A percentile compares a stretch with the other conserved stretches of the same genome.
Evolutionary conservation across 1,140 invertebrate species (phyloP).

Genomic region (Augochlora pura): DNA sequence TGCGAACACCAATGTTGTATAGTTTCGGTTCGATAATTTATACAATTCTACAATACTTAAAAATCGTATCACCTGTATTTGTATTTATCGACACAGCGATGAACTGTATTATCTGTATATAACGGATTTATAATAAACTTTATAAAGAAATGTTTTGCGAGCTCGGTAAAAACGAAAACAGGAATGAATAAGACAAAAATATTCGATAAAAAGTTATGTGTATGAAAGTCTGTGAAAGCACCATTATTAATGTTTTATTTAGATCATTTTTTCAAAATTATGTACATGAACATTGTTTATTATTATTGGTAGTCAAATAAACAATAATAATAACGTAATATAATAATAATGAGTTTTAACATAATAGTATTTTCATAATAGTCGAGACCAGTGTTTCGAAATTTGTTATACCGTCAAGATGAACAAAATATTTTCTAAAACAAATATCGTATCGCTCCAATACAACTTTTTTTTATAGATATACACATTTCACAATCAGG

Average conservation of each 20-base stretch:
- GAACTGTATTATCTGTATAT: conserved; percentile 19
- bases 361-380: conserved; percentile 66
- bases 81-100: conserved; percentile 7
- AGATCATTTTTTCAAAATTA: conserved; percentile 71
- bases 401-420: not conserved
- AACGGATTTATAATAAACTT: conserved; percentile 41
- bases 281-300: conserved; percentile 71
- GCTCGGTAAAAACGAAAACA: conserved; percentile 29
- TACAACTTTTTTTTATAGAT: conserved; percentile 25
- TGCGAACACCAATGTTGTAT: not conserved
- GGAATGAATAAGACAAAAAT: conserved; percentile 18
- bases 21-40: conserved; percentile 19
- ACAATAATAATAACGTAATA: conserved; percentile 71
- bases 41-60: not conserved
- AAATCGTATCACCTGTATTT: conserved; percentile 15
- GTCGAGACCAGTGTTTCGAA: conserved; percentile 43
- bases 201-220: conserved; percentile 40
- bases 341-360: conserved; percentile 58
- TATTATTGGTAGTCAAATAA: conserved; percentile 69
- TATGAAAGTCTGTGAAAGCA: conserved; percentile 69
- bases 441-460: not conserved
- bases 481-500: conserved; percentile 32
- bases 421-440: conserved; percentile 19
- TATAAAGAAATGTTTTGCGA: conserved; percentile 20
- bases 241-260: conserved; percentile 76